Conservation (phyloP, 1,140 invertebrate genomes). For the Drosophila orosa region DNA sequence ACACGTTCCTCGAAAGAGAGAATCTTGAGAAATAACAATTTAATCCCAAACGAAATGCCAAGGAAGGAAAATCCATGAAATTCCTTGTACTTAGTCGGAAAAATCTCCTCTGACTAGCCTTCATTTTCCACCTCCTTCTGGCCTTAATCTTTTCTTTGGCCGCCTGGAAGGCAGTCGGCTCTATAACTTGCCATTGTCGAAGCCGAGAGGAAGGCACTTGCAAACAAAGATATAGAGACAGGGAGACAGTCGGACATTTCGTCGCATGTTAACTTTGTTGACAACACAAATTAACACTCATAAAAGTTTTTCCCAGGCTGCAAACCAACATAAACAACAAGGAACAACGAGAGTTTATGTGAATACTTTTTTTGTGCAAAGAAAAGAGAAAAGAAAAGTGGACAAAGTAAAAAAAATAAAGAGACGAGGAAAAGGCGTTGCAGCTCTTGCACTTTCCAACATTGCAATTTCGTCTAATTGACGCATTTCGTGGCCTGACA, state of each 20-base stretch:
- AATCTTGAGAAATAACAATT: background rate
- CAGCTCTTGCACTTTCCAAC: conserved; percentile 58
- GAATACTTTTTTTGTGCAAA: conserved; percentile 57
- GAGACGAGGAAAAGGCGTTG: conserved; percentile 13
- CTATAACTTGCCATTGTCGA: conserved; percentile 26
- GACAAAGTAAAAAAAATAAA: conserved; percentile 14
- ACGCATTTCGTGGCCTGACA: conserved; percentile 80
- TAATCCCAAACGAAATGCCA: conserved; percentile 12
- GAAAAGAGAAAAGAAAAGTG: conserved; percentile 15
- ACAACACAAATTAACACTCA: conserved; percentile 81
- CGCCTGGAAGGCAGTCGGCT: conserved; percentile 10
- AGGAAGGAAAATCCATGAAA: conserved; percentile 1
- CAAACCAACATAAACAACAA: conserved; percentile 55
- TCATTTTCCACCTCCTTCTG: conserved; percentile 12
- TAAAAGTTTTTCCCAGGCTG: conserved; percentile 69
- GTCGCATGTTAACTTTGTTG: conserved; percentile 74
- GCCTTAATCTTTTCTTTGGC: background rate
- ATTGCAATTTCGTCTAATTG: conserved; percentile 80
- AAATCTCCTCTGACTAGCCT: conserved; percentile 8
- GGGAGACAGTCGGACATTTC: conserved; percentile 25
- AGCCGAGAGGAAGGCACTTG: background rate
- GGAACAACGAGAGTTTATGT: conserved; percentile 70
- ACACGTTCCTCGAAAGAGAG: background rate
- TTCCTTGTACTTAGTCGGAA: conserved; percentile 17
- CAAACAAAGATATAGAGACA: conserved; percentile 1